phyloP scores from a whole-genome alignment of 2,888 invertebrate genomes.

The Hololepta plana region DNA sequence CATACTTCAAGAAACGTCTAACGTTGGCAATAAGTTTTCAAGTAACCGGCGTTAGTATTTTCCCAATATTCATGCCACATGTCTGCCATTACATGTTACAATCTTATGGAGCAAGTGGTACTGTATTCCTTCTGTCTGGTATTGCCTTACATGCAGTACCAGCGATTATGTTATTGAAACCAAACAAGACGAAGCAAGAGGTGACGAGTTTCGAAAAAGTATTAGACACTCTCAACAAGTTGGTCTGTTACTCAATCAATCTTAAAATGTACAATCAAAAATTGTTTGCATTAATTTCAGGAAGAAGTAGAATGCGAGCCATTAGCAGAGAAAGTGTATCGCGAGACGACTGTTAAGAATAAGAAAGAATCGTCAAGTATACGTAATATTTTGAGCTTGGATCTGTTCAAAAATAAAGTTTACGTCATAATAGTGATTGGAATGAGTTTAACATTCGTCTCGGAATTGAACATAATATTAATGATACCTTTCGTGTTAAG shows the following conservation, averaged over 20 bases:
- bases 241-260: too few species aligned
- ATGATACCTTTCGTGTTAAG: constrained; percentile 29
- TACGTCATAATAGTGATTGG: constrained; percentile 20
- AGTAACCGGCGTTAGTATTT: constrained; percentile 29
- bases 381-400: constrained; percentile 20
- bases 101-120: constrained; percentile 22
- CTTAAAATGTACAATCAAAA: neutral
- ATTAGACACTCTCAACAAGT: too few species aligned
- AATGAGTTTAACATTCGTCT: constrained; percentile 28
- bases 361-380: too few species aligned
- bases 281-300: constrained; percentile 1
- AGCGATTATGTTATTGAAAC: constrained; percentile 29
- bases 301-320: too few species aligned
- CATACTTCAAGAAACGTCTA: constrained; percentile 30
- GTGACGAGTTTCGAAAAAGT: constrained; percentile 4
- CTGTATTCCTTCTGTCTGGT: constrained; percentile 29
- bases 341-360: too few species aligned
- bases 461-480: constrained; percentile 29
- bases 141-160: constrained; percentile 29
- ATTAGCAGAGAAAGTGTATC: too few species aligned
- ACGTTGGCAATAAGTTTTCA: constrained; percentile 30
- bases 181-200: constrained; percentile 17
- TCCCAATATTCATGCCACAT: constrained; percentile 30
- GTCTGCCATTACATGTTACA: constrained; percentile 25
- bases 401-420: constrained; percentile 18